Evolutionary conservation across 2,113 vertebrate genomes (phyloP).

Genomic region (Cheirogaleus medius): DNA sequence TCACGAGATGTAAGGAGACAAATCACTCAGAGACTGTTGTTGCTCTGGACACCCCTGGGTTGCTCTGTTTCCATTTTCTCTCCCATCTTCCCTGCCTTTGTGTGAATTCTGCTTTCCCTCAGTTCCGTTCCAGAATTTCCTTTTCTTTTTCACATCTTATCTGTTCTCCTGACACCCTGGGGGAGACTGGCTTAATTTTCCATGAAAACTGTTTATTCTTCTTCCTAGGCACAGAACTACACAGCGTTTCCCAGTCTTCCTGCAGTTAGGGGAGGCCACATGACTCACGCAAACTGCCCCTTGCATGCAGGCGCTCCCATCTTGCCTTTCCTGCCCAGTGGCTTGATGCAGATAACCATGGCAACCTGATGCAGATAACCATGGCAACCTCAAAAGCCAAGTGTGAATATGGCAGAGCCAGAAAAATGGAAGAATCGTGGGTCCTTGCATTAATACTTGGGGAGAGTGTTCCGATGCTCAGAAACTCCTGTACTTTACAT

Average conservation of each 20-base stretch:
- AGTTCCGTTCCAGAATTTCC: background rate
- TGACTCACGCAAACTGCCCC: background rate
- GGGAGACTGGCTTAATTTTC: background rate
- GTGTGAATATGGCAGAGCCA: background rate
- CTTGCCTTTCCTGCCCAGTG: background rate
- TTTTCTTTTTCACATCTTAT: background rate
- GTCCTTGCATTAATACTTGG: background rate
- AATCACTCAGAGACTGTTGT: background rate
- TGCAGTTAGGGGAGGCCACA: background rate
- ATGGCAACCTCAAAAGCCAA: background rate
- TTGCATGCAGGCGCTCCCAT: rapidly evolving
- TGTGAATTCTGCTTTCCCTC: background rate
- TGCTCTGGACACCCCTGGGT: background rate
- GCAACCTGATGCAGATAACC: background rate
- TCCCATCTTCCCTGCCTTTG: background rate
- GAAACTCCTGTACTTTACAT: background rate
- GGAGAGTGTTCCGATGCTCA: background rate
- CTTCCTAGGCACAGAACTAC: background rate
- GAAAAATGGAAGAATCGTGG: background rate
- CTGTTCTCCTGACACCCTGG: background rate
- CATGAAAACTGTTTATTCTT: background rate
- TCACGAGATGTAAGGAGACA: background rate
- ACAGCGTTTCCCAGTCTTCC: background rate
- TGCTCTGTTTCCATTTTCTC: background rate
- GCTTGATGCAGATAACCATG: background rate